Conservation (phyloP, 2,113 vertebrate species). For the Poeciliopsis retropinna region DNA sequence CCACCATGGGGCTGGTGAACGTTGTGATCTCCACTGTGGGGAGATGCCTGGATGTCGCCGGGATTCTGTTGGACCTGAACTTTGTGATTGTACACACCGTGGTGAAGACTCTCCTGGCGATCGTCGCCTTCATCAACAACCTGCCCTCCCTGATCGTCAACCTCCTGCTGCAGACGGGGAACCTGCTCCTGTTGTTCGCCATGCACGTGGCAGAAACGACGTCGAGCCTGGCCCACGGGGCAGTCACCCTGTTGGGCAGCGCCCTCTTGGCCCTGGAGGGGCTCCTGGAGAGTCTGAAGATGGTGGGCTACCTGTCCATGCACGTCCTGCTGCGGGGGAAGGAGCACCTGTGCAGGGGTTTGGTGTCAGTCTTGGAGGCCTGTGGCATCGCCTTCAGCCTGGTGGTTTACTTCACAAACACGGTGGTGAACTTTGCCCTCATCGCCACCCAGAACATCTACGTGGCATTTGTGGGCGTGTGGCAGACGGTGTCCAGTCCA, state of each 20-base stretch:
- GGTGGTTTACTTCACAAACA: constrained; percentile 90
- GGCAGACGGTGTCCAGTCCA: constrained; percentile 81
- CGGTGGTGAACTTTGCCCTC: constrained; percentile 87
- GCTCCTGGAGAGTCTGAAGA: constrained; percentile 87
- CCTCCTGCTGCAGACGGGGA: constrained; percentile 77
- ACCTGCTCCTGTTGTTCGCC: constrained; percentile 71
- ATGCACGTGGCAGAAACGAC: constrained; percentile 71
- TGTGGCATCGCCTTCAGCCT: constrained; percentile 86
- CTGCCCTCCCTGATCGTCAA: constrained; percentile 80
- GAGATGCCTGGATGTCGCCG: constrained; percentile 82
- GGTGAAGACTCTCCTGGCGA: constrained; percentile 79
- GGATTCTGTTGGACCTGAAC: constrained; percentile 89
- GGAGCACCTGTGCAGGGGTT: constrained; percentile 84
- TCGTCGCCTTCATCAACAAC: constrained; percentile 79
- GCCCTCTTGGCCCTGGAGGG: constrained; percentile 78
- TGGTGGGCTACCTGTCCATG: constrained; percentile 86
- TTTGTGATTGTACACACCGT: constrained; percentile 88
- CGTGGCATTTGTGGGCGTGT: constrained; percentile 74
- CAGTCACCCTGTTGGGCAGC: constrained; percentile 65
- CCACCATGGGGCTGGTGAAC: constrained; percentile 85
- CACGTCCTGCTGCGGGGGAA: constrained; percentile 84
- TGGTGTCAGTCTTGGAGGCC: constrained; percentile 82
- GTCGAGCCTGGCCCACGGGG: constrained; percentile 62
- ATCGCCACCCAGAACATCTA: constrained; percentile 88
- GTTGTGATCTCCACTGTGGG: constrained; percentile 82